Evolutionary conservation across 2,888 invertebrate genomes (phyloP).

Genomic region (Parelbella ahira): DNA sequence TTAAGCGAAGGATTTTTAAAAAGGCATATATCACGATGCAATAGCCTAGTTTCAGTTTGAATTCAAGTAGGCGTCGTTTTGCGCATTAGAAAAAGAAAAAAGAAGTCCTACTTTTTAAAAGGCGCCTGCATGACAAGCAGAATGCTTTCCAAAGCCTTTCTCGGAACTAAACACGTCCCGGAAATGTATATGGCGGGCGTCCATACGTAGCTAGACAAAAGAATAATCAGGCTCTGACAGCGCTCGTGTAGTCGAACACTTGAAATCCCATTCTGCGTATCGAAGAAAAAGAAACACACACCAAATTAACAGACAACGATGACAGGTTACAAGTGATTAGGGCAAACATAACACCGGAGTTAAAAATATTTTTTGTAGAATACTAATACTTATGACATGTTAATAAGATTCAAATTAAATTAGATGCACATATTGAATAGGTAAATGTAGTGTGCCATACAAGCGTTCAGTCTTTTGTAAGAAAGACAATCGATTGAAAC

Average conservation of each 20-base stretch:
- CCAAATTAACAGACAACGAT: slow-evolving; percentile 76
- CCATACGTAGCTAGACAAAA: slow-evolving; percentile 46
- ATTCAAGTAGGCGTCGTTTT: slow-evolving; percentile 6
- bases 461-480: slow-evolving; percentile 59
- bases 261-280: slow-evolving; percentile 53
- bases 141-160: slow-evolving; percentile 19
- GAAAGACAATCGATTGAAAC: slow-evolving; percentile 65
- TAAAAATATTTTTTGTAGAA: not conserved
- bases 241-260: slow-evolving; percentile 48
- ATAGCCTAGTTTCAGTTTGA: slow-evolving; percentile 7
- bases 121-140: slow-evolving; percentile 17
- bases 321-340: slow-evolving; percentile 71
- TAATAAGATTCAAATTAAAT: slow-evolving; percentile 36
- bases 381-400: slow-evolving; percentile 29
- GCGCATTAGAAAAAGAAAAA: slow-evolving; percentile 3
- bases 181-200: slow-evolving; percentile 15
- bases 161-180: slow-evolving; percentile 19
- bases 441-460: slow-evolving; percentile 3
- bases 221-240: slow-evolving; percentile 51
- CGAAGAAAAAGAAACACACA: slow-evolving; percentile 49
- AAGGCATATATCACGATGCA: too few species aligned
- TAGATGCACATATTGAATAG: not conserved
- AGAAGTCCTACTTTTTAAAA: slow-evolving; percentile 9
- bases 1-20: too few species aligned
- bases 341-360: slow-evolving; percentile 38